phyloP scores from a whole-genome alignment of 2,888 invertebrate species.

The Schizotus pectinicornis region DNA sequence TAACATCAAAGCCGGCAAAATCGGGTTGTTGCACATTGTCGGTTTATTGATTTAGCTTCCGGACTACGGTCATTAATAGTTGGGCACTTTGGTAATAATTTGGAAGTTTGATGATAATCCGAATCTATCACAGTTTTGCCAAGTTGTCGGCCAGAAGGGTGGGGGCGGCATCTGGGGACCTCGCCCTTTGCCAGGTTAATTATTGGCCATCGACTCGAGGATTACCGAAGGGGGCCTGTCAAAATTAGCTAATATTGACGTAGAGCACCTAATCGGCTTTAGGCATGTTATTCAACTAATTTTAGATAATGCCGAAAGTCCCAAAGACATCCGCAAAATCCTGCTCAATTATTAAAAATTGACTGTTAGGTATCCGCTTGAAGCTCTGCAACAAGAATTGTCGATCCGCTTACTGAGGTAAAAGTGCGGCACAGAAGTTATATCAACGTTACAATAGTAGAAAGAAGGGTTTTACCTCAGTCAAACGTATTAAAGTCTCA shows the following conservation, averaged over 20 bases:
- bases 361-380: no score
- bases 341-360: no score
- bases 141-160: constrained; percentile 21
- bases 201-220: constrained; percentile 19
- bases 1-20: no score
- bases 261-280: neutral
- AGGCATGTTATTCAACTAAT: no score
- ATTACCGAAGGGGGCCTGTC: constrained; percentile 6
- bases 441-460: no score
- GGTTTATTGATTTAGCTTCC: constrained; percentile 16
- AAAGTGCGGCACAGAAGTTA: no score
- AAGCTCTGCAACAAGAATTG: no score
- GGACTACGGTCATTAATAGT: constrained; percentile 16
- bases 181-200: constrained; percentile 21
- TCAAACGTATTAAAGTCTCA: no score
- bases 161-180: constrained; percentile 9
- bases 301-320: no score
- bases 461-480: no score
- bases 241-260: constrained; percentile 4
- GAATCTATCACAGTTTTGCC: constrained; percentile 36
- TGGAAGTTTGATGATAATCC: constrained; percentile 34
- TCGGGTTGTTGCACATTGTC: constrained; percentile 9
- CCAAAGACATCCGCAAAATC: no score
- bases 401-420: no score
- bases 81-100: constrained; percentile 20